A percentile compares a stretch with the other conserved stretches of the same genome.
phyloP scores from a whole-genome alignment of 2,113 vertebrate species.

The Pachyramphus minor region DNA sequence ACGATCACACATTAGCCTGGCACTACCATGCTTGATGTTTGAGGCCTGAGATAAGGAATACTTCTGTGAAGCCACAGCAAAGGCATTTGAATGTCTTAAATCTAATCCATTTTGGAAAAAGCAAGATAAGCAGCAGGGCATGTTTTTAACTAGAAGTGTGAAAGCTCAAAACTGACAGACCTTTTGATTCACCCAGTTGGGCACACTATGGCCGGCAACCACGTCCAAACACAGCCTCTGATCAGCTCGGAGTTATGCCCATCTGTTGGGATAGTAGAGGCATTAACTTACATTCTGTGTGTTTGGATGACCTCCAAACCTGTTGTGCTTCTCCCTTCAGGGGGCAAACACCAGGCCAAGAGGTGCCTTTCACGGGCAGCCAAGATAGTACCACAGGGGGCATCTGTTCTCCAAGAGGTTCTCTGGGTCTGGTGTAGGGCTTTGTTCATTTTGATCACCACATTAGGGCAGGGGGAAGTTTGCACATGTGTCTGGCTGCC shows the following conservation, averaged over 20 bases:
- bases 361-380: not conserved
- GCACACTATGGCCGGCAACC: not conserved
- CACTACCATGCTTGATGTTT: not conserved
- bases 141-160: not conserved
- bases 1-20: not conserved
- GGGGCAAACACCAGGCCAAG: not conserved
- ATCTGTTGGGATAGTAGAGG: not conserved
- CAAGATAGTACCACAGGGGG: not conserved
- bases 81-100: not conserved
- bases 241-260: not conserved
- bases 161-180: not conserved
- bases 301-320: not conserved
- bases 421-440: not conserved
- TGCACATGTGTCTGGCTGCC: not conserved
- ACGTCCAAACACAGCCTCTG: not conserved
- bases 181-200: not conserved
- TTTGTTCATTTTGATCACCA: not conserved
- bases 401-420: not conserved
- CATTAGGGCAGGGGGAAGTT: not conserved
- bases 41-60: not conserved
- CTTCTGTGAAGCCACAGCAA: not conserved
- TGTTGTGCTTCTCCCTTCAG: not conserved
- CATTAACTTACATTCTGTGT: not conserved
- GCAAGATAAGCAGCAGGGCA: not conserved
- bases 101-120: not conserved